These are phyloP conservation scores for Ptilodon capucinus DNA, from an alignment of 2,888 invertebrate genomes.

Conservation along the genomic window DNA sequence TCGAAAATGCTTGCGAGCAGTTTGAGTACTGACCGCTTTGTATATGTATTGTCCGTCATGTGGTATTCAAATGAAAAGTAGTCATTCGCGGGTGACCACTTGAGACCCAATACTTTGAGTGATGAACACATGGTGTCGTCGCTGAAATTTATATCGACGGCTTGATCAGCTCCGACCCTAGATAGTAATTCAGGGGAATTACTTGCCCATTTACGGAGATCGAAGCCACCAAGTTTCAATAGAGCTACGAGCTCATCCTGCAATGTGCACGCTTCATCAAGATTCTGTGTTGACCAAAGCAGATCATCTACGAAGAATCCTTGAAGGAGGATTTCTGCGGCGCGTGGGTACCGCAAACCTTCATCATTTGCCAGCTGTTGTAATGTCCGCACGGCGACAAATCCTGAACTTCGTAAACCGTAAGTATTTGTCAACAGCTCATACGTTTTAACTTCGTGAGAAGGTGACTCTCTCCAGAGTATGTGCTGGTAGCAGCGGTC, in stretches of 20 bases:
- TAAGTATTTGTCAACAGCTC: neutral
- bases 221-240: neutral
- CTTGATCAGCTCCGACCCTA: neutral
- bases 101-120: neutral
- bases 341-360: neutral
- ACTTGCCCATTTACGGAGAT: conserved; percentile 8
- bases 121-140: neutral
- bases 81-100: neutral
- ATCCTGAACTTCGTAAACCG: neutral
- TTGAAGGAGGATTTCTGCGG: neutral
- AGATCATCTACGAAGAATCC: conserved; percentile 9
- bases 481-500: neutral
- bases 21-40: neutral
- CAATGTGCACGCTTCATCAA: conserved; percentile 7
- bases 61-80: neutral
- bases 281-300: conserved; percentile 4
- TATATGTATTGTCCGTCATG: neutral
- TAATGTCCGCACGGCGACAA: neutral
- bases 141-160: neutral
- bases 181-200: conserved; percentile 4
- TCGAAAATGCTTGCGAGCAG: neutral
- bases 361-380: neutral
- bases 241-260: conserved; percentile 1
- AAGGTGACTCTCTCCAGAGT: neutral
- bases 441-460: neutral